Percentiles rank a stretch among this genome's conserved stretches.
phyloP scores from a whole-genome alignment of 2,888 invertebrate species.

The Drosophila setosimentum region DNA sequence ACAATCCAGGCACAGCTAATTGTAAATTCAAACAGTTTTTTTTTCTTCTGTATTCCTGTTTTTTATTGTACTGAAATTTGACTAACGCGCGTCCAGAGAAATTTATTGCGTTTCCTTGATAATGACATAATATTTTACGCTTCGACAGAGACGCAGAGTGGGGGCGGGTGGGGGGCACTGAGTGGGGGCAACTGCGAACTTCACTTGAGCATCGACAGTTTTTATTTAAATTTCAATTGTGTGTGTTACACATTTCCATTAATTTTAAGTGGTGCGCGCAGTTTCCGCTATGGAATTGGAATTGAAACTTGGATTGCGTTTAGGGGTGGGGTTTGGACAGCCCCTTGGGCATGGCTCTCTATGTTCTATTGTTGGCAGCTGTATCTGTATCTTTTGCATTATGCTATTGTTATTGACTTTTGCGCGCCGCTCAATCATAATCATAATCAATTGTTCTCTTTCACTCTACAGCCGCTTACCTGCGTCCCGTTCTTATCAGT shows the following conservation, averaged over 20 bases:
- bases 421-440: conserved; percentile 78
- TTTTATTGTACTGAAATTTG: conserved; percentile 67
- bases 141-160: conserved; percentile 64
- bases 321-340: conserved; percentile 16
- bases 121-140: conserved; percentile 83
- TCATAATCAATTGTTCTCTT: conserved; percentile 73
- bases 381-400: conserved; percentile 57
- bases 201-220: conserved; percentile 57
- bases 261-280: conserved; percentile 73
- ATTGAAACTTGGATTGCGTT: conserved; percentile 18
- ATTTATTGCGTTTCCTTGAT: conserved; percentile 79
- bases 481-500: conserved; percentile 63
- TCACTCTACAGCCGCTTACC: conserved; percentile 44
- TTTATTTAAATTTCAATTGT: conserved; percentile 74
- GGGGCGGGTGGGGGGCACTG: background rate
- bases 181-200: conserved; percentile 28
- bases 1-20: conserved; percentile 68
- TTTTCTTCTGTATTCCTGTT: conserved; percentile 21
- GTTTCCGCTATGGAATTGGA: conserved; percentile 54
- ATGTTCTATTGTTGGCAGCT: conserved; percentile 50
- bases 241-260: conserved; percentile 74
- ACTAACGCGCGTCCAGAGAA: conserved; percentile 65
- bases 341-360: conserved; percentile 29
- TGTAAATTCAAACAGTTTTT: conserved; percentile 75
- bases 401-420: conserved; percentile 78